Conservation (phyloP, 2,797 vertebrate species). For the Gymnopithys bicolor region DNA sequence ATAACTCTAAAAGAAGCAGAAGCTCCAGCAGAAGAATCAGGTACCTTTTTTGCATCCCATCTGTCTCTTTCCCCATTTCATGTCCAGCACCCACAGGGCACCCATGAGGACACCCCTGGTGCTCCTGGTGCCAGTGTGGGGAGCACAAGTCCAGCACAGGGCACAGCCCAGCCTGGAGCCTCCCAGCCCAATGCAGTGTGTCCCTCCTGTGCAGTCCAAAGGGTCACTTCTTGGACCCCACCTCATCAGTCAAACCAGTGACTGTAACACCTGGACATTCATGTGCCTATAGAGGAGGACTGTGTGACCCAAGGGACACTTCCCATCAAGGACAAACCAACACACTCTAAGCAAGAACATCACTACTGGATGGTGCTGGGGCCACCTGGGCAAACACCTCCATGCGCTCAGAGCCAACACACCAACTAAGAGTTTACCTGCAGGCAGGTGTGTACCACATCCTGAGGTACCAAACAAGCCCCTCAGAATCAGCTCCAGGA, state of each 20-base stretch:
- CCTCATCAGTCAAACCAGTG: fast-evolving
- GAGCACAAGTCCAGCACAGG: fast-evolving
- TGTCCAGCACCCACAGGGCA: fast-evolving
- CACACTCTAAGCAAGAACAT: fast-evolving
- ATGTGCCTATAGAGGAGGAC: fast-evolving
- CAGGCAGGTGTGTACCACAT: fast-evolving
- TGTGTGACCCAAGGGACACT: background rate
- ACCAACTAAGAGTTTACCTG: fast-evolving
- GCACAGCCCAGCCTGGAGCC: background rate
- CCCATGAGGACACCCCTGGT: fast-evolving
- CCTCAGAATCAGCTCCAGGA: background rate
- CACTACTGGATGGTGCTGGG: background rate
- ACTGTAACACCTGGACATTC: fast-evolving
- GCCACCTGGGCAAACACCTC: background rate
- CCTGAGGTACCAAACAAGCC: background rate
- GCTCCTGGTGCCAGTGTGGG: fast-evolving
- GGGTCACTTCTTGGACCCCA: background rate
- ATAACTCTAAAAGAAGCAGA: background rate
- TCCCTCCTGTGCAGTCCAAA: fast-evolving
- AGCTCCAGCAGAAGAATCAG: background rate
- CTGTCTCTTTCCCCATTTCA: background rate
- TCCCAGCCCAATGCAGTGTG: background rate
- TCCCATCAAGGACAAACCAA: fast-evolving
- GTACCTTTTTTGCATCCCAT: fast-evolving
- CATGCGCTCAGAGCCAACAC: background rate